phyloP scores from a whole-genome alignment of 2,113 vertebrate species.

The Alethe diademata region DNA sequence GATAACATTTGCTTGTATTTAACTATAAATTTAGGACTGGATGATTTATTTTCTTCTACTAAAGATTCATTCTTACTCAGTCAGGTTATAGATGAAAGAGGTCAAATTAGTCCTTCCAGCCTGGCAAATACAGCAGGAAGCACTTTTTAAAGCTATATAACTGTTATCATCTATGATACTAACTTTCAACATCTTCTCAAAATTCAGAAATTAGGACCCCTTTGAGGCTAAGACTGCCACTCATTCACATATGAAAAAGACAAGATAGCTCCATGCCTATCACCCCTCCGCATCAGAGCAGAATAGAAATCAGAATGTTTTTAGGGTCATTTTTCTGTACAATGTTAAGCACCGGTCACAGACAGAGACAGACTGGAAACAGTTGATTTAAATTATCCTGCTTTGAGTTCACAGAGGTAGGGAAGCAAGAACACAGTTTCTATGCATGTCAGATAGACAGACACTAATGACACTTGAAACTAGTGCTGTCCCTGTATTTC shows the following conservation, averaged over 20 bases:
- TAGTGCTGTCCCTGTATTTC: neutral
- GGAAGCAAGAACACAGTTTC: neutral
- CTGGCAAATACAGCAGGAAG: neutral
- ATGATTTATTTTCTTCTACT: neutral
- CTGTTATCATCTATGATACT: neutral
- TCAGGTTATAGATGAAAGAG: neutral
- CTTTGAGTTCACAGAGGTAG: neutral
- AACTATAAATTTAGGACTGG: neutral
- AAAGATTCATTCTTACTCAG: neutral
- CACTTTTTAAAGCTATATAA: neutral
- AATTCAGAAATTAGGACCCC: neutral
- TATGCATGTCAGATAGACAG: neutral
- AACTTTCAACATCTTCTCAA: neutral
- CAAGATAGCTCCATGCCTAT: too few relatives aligned
- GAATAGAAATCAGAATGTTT: neutral
- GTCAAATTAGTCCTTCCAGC: neutral
- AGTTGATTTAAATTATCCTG: neutral
- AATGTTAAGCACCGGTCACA: neutral
- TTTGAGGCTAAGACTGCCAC: neutral
- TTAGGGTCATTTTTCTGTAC: neutral
- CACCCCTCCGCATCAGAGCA: accelerated
- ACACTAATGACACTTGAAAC: neutral
- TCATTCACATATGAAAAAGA: neutral
- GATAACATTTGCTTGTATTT: neutral
- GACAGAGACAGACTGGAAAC: neutral